Conservation (phyloP, 1,140 invertebrate species). For the Scylla paramamosain region DNA sequence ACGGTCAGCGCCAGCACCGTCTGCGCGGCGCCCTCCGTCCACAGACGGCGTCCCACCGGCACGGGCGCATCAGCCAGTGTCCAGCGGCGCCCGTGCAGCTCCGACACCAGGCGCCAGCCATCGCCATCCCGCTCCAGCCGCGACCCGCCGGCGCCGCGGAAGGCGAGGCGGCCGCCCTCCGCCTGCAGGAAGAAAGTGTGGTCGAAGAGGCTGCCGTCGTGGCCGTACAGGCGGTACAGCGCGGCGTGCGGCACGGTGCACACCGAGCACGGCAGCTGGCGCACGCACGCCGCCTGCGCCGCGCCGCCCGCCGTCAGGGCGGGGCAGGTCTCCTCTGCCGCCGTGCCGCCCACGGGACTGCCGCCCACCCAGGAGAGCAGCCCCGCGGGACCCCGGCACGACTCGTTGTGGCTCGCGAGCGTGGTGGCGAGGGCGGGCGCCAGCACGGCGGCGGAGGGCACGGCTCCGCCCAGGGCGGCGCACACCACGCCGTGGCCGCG, state of each 20-base stretch:
- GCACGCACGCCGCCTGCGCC: slow-evolving; percentile 58
- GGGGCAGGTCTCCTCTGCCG: slow-evolving; percentile 42
- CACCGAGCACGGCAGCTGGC: slow-evolving; percentile 49
- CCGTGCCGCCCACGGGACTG: neutral
- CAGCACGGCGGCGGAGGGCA: neutral
- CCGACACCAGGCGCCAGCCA: slow-evolving; percentile 64
- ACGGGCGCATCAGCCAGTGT: slow-evolving; percentile 23
- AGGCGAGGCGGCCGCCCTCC: neutral
- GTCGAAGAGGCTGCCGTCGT: slow-evolving; percentile 69
- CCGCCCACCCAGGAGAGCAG: slow-evolving; percentile 39
- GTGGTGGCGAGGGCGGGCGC: neutral
- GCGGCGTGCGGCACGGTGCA: slow-evolving; percentile 25
- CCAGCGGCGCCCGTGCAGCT: slow-evolving; percentile 55
- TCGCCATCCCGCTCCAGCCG: slow-evolving; percentile 30
- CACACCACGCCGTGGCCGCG: neutral
- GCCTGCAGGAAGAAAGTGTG: slow-evolving; percentile 58
- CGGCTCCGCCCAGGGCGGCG: slow-evolving; percentile 26
- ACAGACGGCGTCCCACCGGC: slow-evolving; percentile 65
- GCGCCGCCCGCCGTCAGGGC: neutral
- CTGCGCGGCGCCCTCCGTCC: slow-evolving; percentile 45
- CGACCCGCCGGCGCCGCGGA: slow-evolving; percentile 58
- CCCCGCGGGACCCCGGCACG: slow-evolving; percentile 3
- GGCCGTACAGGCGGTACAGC: slow-evolving; percentile 67
- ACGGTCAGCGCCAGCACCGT: slow-evolving; percentile 56
- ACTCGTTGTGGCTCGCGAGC: neutral